A percentile compares a stretch with the other conserved stretches of the same genome.
These are phyloP conservation scores for Caenorhabditis drosophilae DNA, from an alignment of 2,888 invertebrate genomes.

Conservation along the genomic window DNA sequence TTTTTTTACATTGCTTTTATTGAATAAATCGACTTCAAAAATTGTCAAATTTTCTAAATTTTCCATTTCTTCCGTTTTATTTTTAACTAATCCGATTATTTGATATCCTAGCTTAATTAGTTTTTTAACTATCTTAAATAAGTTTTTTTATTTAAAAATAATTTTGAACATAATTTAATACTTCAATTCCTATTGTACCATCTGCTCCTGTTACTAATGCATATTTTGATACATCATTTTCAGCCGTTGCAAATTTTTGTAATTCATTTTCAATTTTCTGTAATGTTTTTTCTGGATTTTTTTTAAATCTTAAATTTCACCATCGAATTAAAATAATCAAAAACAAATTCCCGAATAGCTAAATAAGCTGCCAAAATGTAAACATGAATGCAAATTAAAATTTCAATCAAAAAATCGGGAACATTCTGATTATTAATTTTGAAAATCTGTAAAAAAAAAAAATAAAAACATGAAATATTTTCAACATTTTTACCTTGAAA, in stretches of 20 bases:
- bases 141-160: background rate
- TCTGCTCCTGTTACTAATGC: slow-evolving; percentile 16
- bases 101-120: background rate
- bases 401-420: slow-evolving; percentile 13
- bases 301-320: background rate
- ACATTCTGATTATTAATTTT: background rate
- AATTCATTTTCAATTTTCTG: slow-evolving; percentile 10
- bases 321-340: slow-evolving; percentile 11
- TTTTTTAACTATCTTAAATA: background rate
- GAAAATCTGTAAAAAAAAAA: slow-evolving; percentile 11
- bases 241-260: no score
- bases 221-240: background rate
- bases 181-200: slow-evolving; percentile 18
- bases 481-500: background rate
- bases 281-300: background rate
- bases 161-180: background rate
- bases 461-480: background rate
- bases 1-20: slow-evolving; percentile 4
- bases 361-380: slow-evolving; percentile 31
- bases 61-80: slow-evolving; percentile 1
- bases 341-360: slow-evolving; percentile 28
- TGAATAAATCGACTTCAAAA: slow-evolving; percentile 17
- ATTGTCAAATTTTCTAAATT: background rate
- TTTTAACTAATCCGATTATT: slow-evolving; percentile 9
- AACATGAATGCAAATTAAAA: slow-evolving; percentile 28